These are phyloP conservation scores for Brachynemurus nebulosus DNA, from an alignment of 2,888 invertebrate species.

Conservation along the genomic window DNA sequence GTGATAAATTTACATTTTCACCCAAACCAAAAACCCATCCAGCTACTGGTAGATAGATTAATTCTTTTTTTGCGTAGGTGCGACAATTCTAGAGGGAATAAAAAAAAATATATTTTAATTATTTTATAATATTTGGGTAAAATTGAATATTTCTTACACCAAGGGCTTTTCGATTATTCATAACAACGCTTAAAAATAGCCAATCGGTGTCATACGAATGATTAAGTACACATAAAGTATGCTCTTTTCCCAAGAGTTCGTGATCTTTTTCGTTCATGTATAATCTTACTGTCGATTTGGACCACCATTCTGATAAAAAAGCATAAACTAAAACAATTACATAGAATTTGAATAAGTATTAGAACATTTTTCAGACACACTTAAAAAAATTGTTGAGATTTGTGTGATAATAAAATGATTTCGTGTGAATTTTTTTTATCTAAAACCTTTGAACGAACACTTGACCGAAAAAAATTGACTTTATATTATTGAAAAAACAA, in stretches of 20 bases:
- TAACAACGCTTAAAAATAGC: constrained; percentile 76
- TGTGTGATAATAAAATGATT: too few species aligned
- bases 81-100: constrained; percentile 58
- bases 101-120: neutral
- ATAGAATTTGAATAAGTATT: constrained; percentile 14
- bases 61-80: constrained; percentile 80
- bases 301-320: constrained; percentile 83
- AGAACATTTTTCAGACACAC: too few species aligned
- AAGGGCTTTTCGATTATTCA: constrained; percentile 58
- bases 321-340: constrained; percentile 52
- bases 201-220: constrained; percentile 86
- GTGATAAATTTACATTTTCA: constrained; percentile 76
- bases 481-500: too few species aligned
- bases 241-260: constrained; percentile 66
- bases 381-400: too few species aligned
- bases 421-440: too few species aligned
- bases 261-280: constrained; percentile 61
- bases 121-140: neutral
- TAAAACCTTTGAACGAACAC: too few species aligned
- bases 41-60: constrained; percentile 74
- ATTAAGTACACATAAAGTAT: constrained; percentile 74
- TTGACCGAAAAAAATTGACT: too few species aligned
- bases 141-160: constrained; percentile 44
- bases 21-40: constrained; percentile 90
- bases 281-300: constrained; percentile 50